These are phyloP conservation scores for Rhizoglyphus robini DNA, from an alignment of 1,140 invertebrate genomes.

Conservation along the genomic window DNA sequence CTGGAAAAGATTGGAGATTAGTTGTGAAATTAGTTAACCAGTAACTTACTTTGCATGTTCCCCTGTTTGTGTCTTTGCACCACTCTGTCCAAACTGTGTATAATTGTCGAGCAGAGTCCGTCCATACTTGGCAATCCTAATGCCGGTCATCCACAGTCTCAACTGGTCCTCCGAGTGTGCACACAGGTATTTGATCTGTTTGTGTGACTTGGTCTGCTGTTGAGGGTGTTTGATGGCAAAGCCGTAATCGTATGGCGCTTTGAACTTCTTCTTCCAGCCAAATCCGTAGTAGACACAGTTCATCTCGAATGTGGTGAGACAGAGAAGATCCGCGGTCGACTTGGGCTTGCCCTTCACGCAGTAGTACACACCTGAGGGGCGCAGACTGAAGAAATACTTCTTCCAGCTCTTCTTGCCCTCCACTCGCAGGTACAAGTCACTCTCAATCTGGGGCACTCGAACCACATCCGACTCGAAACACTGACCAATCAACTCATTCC, in stretches of 20 bases:
- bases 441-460: conserved; percentile 71
- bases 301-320: conserved; percentile 81
- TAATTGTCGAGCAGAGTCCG: conserved; percentile 68
- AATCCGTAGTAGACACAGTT: conserved; percentile 82
- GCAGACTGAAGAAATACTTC: conserved; percentile 78
- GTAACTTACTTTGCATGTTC: conserved; percentile 17
- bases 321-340: conserved; percentile 75
- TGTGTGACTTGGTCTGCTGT: conserved; percentile 70
- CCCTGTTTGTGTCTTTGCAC: conserved; percentile 73
- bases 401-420: conserved; percentile 98
- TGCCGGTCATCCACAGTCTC: conserved; percentile 83
- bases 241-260: conserved; percentile 84
- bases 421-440: conserved; percentile 79
- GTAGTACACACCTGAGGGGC: conserved; percentile 86
- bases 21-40: too few species aligned
- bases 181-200: conserved; percentile 93
- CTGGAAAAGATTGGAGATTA: too few species aligned
- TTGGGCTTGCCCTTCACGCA: conserved; percentile 73
- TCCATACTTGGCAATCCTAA: conserved; percentile 86
- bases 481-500: not conserved
- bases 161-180: conserved; percentile 73
- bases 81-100: conserved; percentile 46
- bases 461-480: not conserved
- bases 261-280: conserved; percentile 96
- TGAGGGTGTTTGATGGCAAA: conserved; percentile 92